A percentile compares a stretch with the other conserved stretches of the same genome.
Conservation (phyloP, 2,888 invertebrate species). For the Trissolcus brochymenae region DNA sequence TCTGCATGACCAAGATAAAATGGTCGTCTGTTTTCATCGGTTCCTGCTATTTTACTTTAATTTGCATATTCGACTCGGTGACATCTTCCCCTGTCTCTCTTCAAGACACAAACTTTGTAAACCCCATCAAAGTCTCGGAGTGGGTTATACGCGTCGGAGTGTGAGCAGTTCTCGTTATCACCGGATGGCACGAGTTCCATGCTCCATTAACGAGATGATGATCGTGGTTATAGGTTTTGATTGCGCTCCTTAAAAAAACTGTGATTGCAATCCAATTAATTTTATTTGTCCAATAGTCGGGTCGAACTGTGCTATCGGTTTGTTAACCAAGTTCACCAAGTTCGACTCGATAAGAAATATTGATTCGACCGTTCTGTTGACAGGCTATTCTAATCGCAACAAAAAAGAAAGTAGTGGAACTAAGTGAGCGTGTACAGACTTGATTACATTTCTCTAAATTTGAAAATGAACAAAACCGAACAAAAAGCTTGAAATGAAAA, state of each 20-base stretch:
- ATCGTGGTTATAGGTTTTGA: constrained; percentile 39
- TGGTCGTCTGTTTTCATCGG: neutral
- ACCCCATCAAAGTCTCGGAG: constrained; percentile 49
- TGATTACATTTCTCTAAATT: too few relatives aligned
- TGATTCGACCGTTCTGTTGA: constrained; percentile 6
- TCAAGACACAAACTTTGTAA: constrained; percentile 50
- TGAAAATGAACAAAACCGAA: too few relatives aligned
- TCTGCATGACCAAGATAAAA: neutral
- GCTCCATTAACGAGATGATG: constrained; percentile 56
- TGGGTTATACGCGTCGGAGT: constrained; percentile 42
- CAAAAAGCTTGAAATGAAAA: too few relatives aligned
- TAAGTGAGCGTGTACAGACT: too few relatives aligned
- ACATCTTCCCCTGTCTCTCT: constrained; percentile 3
- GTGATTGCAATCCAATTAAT: constrained; percentile 51
- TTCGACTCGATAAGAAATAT: constrained; percentile 8
- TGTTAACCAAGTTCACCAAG: neutral
- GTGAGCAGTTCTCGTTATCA: constrained; percentile 52
- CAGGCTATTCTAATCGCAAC: neutral
- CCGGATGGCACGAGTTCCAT: constrained; percentile 52
- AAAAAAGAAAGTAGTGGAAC: too few relatives aligned
- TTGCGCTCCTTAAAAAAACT: constrained; percentile 27
- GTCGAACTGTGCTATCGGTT: constrained; percentile 9
- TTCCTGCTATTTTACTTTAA: constrained; percentile 29
- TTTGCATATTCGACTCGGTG: constrained; percentile 42
- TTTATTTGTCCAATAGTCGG: constrained; percentile 27